Conservation (phyloP, 2,797 vertebrate species). For the Hippopotamyrus pictus region DNA sequence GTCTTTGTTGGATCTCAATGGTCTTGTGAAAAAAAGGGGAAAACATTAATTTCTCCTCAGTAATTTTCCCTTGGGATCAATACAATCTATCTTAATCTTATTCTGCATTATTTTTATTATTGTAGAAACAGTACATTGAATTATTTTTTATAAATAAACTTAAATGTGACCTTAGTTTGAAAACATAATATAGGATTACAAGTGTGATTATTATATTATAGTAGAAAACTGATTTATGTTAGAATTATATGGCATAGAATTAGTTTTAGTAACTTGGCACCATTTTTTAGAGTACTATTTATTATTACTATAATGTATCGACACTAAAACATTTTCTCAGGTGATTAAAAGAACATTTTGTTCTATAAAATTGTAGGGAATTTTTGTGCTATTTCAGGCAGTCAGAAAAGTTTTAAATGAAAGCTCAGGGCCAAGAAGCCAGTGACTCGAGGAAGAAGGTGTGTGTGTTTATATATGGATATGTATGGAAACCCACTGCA, state of each 20-base stretch:
- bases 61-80: not conserved
- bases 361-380: not conserved
- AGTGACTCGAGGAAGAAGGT: not conserved
- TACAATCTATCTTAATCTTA: not conserved
- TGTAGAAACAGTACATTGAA: not conserved
- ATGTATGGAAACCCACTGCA: not conserved
- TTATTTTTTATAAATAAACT: not conserved
- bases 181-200: not conserved
- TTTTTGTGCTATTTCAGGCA: not conserved
- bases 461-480: not conserved
- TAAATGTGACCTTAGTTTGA: not conserved
- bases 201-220: too few species aligned
- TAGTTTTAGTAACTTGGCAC: not conserved
- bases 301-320: not conserved
- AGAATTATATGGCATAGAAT: not conserved
- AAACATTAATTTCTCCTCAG: not conserved
- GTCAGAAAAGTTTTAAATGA: not conserved
- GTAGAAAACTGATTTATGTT: not conserved
- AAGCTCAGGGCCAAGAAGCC: not conserved
- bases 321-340: not conserved
- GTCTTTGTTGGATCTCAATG: not conserved
- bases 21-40: not conserved
- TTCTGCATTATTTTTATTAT: not conserved
- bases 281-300: not conserved
- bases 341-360: not conserved